phyloP scores from a whole-genome alignment of 1,140 invertebrate genomes.

The Nephotettix cincticeps region DNA sequence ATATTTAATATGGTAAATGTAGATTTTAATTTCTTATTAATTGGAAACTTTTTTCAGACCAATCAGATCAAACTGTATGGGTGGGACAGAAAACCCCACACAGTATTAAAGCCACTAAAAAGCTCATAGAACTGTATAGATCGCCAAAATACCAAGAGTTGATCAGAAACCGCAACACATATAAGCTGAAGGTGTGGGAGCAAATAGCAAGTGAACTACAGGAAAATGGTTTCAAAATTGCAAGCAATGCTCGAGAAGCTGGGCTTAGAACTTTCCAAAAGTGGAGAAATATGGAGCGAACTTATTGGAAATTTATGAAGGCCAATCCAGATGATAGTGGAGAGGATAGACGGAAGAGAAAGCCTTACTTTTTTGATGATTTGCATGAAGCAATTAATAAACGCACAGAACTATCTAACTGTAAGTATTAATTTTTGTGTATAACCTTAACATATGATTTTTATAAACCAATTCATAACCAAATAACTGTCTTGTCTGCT shows the following conservation, averaged over 20 bases:
- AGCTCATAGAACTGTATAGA: neutral
- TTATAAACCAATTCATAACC: neutral
- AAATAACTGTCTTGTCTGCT: no score
- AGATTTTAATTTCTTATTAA: no score
- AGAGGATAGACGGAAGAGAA: neutral
- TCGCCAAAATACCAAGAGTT: neutral
- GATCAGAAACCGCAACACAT: neutral
- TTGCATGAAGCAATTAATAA: neutral
- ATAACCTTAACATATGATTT: neutral
- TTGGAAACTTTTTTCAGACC: neutral
- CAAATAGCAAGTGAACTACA: neutral
- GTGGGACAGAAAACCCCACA: neutral
- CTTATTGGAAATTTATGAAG: neutral
- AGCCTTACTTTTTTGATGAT: neutral
- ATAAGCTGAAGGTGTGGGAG: neutral
- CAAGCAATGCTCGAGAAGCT: neutral
- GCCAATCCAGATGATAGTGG: neutral
- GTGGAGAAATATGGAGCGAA: neutral
- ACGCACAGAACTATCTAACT: neutral
- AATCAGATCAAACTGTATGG: neutral
- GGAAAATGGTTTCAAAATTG: neutral
- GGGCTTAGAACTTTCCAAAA: neutral
- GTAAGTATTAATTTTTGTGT: neutral
- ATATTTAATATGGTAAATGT: no score
- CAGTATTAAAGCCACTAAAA: neutral